Base-by-base conservation (phyloP, 2,113 vertebrate genomes). In the Oreotrochilus melanogaster region DNA sequence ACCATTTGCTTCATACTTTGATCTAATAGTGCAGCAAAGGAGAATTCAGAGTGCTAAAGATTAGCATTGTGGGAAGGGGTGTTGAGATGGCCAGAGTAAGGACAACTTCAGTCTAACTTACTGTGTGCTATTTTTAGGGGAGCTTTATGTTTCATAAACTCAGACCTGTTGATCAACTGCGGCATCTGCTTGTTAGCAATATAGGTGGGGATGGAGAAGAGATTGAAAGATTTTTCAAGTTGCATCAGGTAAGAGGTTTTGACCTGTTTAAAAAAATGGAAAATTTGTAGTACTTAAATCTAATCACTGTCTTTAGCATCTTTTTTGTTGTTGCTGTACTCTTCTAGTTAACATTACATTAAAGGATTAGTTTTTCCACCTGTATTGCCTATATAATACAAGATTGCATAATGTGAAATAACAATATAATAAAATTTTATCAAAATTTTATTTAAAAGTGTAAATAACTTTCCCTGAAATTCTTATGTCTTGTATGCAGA, bases 121-220 rank as follows among this genome's bases (percentile, higher is more conserved):
- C 27, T 86, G 60, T 89, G 51, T 22, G 16, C 86, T 82, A 43
- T 88, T 85, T 72, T 50, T 66, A 99, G 99, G 99, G 99, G 54
- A 99, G 99, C 93, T 98, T 99, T 88, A 99, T 99, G 96, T 99
- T 99, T 96, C 98, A 99, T 93, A 99, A 99, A 92, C 98, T 99
- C 75, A 98, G 99, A 76, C 99, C 99, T 6, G 99, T 99, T 0
- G 99, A 99, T 95, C 99, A 99, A 89, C 97, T 99, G 54, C 98
- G 99, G 53, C 98, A 99, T 97, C 98, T 99, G 47, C 98, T 99
- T 91, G 99, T 99, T 65, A 99, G 98, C 98, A 99, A 98, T n/a
- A 96, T 97, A 23, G 98, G 99, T 92, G 99, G 99, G 45, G 99
- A 99, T 94, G 99, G 99, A 92, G 99, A 99, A 93, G 99, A 99